Evolutionary conservation across 2,888 invertebrate species (phyloP), one percentile per base, ranked within the genome.

Genomic region (Unio pictorum): DNA sequence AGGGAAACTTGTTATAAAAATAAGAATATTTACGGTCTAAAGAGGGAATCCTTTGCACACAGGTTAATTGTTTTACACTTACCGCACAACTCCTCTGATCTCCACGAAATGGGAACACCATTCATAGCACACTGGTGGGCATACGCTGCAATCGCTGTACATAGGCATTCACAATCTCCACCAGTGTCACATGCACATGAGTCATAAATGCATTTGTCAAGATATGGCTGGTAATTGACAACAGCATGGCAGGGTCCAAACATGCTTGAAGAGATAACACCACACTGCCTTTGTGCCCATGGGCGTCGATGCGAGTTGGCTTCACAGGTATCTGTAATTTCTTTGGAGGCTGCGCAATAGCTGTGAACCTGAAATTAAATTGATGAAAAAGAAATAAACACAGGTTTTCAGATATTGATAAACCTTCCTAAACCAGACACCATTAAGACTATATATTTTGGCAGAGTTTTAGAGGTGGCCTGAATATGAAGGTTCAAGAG

Each of bases 111-210:
- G 5, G 92, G 92, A 15, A 96, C 93, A 4, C 96, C 96, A 69
- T 94, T 91, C 4, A 92, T 91, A 73, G 94, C 93, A 85, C 97
- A 97, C 74, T 94, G 94, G 81, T 95, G 94, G 57, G 96, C 95
- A 89, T 97, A 97, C 0, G 95, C 94, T 0, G 96, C 95, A 30
- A 97, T 91, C 17, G 96, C 95, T 0, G 96, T 95, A 90, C 97
- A 97, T 0, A 96, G 91, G 89, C 97, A 97, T 79, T 94, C 95
- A 89, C 95, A 95, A 84, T 97, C 97, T 0, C 94, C 97, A 57
- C 97, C 97, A 87, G 94, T 92, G 90, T 96, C 95, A 87, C 96
- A 97, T 23, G 94, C 95, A 89, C 96, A 97, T 0, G 95, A 93
- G 91, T 97, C 97, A 78, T 93, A 94, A 77, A 95, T 93, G 90